Evolutionary conservation across 2,113 vertebrate species (phyloP).

Genomic region (Passer montanus): DNA sequence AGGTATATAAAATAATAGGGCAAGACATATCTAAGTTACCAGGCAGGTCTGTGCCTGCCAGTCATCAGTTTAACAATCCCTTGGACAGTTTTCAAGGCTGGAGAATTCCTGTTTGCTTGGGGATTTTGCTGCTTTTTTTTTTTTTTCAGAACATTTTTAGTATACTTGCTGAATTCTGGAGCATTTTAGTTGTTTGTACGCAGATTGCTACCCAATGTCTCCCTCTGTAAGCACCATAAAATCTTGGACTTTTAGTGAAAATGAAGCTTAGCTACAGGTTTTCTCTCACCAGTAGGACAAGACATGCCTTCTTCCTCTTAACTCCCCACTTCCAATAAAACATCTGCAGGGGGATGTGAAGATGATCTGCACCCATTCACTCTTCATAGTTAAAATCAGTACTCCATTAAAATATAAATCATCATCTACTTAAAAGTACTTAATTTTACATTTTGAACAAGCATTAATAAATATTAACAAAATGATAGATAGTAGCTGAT

Average conservation of each 20-base stretch:
- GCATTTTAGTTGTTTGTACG: neutral
- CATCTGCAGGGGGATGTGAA: neutral
- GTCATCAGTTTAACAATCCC: constrained; percentile 39
- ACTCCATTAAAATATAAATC: neutral
- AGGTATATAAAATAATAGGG: constrained; percentile 62
- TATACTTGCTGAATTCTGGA: neutral
- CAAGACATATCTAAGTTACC: constrained; percentile 18
- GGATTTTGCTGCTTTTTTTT: neutral
- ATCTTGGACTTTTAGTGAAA: neutral
- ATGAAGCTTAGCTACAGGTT: neutral
- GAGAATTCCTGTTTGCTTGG: neutral
- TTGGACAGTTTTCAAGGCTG: constrained; percentile 28
- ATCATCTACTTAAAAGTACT: neutral
- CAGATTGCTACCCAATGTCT: neutral
- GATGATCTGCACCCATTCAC: neutral
- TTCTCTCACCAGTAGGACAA: neutral
- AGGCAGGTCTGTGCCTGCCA: constrained; percentile 53
- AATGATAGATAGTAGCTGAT: neutral
- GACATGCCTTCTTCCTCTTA: neutral
- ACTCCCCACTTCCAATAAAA: neutral
- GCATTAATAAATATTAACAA: neutral
- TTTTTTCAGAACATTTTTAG: constrained; percentile 41
- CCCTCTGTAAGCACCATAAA: neutral
- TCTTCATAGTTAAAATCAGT: neutral
- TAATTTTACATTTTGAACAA: neutral